A percentile compares a stretch with the other conserved stretches of the same genome.
phyloP scores from a whole-genome alignment of 2,113 vertebrate genomes.

The Scophthalmus maximus region DNA sequence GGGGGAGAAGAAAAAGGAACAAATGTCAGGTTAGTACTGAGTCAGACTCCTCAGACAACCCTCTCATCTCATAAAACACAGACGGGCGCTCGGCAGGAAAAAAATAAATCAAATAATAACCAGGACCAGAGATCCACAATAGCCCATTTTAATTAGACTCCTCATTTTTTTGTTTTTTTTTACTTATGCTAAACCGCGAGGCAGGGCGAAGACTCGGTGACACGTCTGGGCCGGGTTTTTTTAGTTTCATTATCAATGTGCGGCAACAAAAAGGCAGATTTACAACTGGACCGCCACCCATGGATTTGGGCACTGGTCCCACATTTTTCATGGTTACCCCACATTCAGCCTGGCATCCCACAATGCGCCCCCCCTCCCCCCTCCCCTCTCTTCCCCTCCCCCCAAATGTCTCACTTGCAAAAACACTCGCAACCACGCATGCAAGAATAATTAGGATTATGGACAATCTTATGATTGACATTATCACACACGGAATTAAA shows the following conservation, averaged over 20 bases:
- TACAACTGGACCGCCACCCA: conserved; percentile 64
- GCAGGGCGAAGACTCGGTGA: conserved; percentile 45
- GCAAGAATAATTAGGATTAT: conserved; percentile 26
- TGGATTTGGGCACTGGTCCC: conserved; percentile 59
- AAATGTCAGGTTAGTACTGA: conserved; percentile 65
- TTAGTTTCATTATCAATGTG: conserved; percentile 64
- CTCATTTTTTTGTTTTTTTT: too few species aligned
- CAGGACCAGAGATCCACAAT: conserved; percentile 46
- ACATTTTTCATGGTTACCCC: conserved; percentile 69
- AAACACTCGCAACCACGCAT: conserved; percentile 21
- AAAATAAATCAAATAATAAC: too few species aligned
- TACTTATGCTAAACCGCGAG: conserved; percentile 60
- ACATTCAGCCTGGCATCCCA: conserved; percentile 57
- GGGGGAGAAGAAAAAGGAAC: conserved; percentile 32
- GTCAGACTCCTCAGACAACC: conserved; percentile 56
- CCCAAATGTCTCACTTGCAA: conserved; percentile 1
- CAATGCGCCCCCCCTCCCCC: conserved; percentile 35
- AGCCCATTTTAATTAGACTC: conserved; percentile 70
- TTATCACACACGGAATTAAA: conserved; percentile 13
- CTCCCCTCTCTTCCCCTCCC: conserved; percentile 12
- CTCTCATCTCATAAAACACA: conserved; percentile 45
- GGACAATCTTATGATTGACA: conserved; percentile 16
- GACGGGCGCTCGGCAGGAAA: conserved; percentile 53
- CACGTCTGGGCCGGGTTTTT: conserved; percentile 51
- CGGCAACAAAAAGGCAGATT: conserved; percentile 68